Base-by-base conservation (phyloP, 2,797 vertebrate species). In the Masticophis lateralis region DNA sequence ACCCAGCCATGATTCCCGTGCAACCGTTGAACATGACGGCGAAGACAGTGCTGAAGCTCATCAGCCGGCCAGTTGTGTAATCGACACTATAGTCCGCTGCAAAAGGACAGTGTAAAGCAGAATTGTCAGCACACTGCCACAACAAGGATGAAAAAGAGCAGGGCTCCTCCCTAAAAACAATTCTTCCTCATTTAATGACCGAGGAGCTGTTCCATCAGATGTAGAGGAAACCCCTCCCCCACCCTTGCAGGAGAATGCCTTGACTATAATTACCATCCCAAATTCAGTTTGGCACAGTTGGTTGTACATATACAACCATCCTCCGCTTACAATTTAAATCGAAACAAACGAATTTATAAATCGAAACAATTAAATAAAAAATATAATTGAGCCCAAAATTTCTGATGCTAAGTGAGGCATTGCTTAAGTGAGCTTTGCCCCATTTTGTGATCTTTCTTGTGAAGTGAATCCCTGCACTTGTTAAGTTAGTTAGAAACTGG, bases 11-110 rank as follows among this genome's bases (percentile, higher is more conserved):
- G 97, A 99, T 99, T 91, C 99, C 99, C 0, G 99, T 99, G 97
- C 99, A 99, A 94, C 99, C 99, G 0, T 99, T 99, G 95, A 99
- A 99, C 98, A 99, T 99, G 53, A 99, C 98, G 0, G 99, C 98
- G 0, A 99, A 99, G 18, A 99, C 99, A 0, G 98, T 98, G 95
- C 98, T 98, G 93, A 99, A 99, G 87, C 97, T 98, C 98, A 99
- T 99, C 96, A 97, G 96, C 28, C 90, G 98, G 25, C 97, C 97
- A 0, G 99, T 99, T 18, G 99, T 99, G 97, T 99, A 99, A 96
- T 99, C 99, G 93, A 97, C 66, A 0, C 92, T 93, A 43, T 99
- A 99, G 57, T 95, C 88, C 0, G 91, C 93, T 93, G 87, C 18
- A 28, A 25, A 25, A 22, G 4, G 22, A 2, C 32, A 13, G 4